Percentiles rank a stretch among this genome's conserved stretches.
Conservation (phyloP, 2,888 invertebrate genomes). For the Idaea straminata region DNA sequence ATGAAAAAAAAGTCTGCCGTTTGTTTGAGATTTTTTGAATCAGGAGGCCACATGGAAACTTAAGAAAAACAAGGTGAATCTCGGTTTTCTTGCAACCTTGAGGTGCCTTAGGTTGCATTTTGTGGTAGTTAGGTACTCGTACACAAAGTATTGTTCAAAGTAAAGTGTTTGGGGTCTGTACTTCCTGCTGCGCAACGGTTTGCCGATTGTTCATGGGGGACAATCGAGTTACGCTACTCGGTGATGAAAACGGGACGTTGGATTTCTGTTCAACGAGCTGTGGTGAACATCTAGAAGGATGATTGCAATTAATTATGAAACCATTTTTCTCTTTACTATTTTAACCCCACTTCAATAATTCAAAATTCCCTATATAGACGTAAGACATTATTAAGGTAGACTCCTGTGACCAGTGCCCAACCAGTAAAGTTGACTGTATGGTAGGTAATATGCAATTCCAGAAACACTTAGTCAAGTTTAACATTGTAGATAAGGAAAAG, state of each 20-base stretch:
- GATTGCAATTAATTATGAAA: too few relatives aligned
- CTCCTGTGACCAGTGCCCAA: background rate
- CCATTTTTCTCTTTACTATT: too few relatives aligned
- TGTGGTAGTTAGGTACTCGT: background rate
- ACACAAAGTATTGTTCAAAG: background rate
- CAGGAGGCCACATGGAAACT: too few relatives aligned
- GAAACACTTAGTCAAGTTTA: background rate
- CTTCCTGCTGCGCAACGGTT: constrained; percentile 6
- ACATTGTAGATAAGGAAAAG: background rate
- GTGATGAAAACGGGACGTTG: constrained; percentile 14
- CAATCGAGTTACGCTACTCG: constrained; percentile 20
- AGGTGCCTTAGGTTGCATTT: too few relatives aligned
- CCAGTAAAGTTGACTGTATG: background rate
- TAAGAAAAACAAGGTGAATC: too few relatives aligned
- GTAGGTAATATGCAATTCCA: background rate
- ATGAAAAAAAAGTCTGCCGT: too few relatives aligned
- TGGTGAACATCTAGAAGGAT: too few relatives aligned
- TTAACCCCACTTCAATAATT: too few relatives aligned
- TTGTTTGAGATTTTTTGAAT: too few relatives aligned
- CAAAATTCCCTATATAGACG: too few relatives aligned
- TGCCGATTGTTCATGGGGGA: constrained; percentile 24
- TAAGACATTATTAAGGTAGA: too few relatives aligned
- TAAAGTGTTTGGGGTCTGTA: background rate
- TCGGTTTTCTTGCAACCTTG: too few relatives aligned
- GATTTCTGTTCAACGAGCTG: background rate